A percentile compares a stretch with the other conserved stretches of the same genome.
phyloP scores from a whole-genome alignment of 2,113 vertebrate species.

The Labrus mixtus region DNA sequence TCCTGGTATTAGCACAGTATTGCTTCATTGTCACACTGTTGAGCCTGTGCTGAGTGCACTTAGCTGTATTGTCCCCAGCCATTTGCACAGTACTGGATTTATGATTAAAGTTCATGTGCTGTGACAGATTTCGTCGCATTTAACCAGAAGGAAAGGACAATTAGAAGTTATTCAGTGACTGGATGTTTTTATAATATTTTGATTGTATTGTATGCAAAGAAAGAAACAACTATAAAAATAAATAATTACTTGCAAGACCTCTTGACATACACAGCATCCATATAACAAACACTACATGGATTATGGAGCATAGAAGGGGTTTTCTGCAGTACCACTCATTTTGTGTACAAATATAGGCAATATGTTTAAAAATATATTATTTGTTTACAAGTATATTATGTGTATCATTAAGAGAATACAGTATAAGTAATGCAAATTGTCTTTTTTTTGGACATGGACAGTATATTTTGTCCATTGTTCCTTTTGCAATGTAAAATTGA shows the following conservation, averaged over 20 bases:
- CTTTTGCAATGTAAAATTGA: not conserved
- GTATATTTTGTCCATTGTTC: no score
- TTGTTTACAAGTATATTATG: no score
- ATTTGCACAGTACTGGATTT: constrained; percentile 69
- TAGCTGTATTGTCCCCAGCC: constrained; percentile 59
- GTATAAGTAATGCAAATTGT: constrained; percentile 4
- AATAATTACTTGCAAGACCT: not conserved
- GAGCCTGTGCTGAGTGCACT: constrained; percentile 55
- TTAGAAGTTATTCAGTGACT: constrained; percentile 38
- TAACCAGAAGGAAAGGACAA: constrained; percentile 51
- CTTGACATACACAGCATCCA: not conserved
- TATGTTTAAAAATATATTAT: no score
- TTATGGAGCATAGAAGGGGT: not conserved
- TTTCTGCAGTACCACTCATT: not conserved
- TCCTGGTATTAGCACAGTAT: constrained; percentile 64
- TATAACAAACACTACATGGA: not conserved
- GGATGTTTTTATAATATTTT: not conserved
- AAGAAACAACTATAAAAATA: not conserved
- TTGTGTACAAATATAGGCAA: no score
- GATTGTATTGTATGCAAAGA: not conserved
- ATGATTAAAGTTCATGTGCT: constrained; percentile 53
- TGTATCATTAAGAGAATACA: not conserved
- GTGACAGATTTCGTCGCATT: constrained; percentile 64
- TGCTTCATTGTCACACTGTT: constrained; percentile 71
- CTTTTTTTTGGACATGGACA: no score